Conservation (phyloP, 2,113 vertebrate genomes). For the Stomatorhinus ivindoensis region DNA sequence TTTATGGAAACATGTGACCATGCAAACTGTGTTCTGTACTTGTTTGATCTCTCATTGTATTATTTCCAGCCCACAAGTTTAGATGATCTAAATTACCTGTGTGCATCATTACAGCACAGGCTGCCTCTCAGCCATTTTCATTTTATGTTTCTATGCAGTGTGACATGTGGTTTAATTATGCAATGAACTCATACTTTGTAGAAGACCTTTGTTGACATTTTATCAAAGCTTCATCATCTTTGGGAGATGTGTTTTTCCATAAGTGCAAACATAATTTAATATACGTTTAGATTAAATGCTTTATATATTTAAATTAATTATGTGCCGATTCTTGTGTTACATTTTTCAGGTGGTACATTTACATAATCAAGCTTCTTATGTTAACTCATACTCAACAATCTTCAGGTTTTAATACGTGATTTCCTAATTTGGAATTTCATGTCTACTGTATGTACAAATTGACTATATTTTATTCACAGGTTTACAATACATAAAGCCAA, state of each 20-base stretch:
- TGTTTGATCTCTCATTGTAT: constrained; percentile 37
- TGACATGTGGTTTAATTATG: neutral
- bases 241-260: neutral
- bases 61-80: constrained; percentile 22
- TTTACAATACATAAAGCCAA: neutral
- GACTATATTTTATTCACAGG: neutral
- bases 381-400: neutral
- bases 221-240: neutral
- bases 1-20: constrained; percentile 29
- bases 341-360: neutral
- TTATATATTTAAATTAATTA: neutral
- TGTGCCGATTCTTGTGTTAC: neutral
- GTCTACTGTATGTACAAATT: neutral
- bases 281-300: neutral
- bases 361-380: neutral
- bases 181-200: neutral
- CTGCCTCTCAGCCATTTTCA: neutral
- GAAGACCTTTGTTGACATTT: neutral
- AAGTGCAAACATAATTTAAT: neutral
- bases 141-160: neutral
- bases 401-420: neutral
- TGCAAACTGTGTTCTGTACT: constrained; percentile 19
- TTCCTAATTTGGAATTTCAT: neutral
- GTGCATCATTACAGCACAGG: neutral
- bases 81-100: neutral